These are phyloP conservation scores for Dysmachus trigonus DNA, from an alignment of 2,888 invertebrate species.

Conservation along the genomic window DNA sequence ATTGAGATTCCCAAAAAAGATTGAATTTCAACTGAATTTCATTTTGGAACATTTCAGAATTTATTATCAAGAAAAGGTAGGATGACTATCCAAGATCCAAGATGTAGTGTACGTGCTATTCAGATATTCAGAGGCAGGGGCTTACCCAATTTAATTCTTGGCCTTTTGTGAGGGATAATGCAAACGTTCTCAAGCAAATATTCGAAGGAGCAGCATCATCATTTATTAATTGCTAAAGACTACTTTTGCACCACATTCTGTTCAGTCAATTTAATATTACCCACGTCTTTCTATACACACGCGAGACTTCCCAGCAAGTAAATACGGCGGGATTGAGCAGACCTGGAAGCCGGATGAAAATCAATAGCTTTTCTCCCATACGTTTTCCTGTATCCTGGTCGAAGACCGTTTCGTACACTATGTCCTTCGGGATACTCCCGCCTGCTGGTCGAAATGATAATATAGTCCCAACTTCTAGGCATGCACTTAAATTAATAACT, in stretches of 20 bases:
- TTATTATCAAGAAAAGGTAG: not conserved
- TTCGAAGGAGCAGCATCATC: not conserved
- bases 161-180: not conserved
- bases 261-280: not conserved
- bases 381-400: not conserved
- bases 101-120: not conserved
- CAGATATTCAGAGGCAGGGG: not conserved
- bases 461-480: not conserved
- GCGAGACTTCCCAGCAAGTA: not conserved
- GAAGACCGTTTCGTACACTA: not conserved
- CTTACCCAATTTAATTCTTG: not conserved
- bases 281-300: not conserved
- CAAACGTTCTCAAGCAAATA: not conserved
- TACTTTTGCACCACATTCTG: not conserved
- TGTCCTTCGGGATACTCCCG: not conserved
- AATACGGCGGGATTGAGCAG: not conserved
- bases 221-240: not conserved
- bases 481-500: not conserved
- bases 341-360: not conserved
- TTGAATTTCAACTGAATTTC: not conserved
- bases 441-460: not conserved
- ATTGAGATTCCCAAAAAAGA: not conserved
- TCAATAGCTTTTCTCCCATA: not conserved
- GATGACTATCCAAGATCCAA: not conserved
- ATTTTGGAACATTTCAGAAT: not conserved